Percentiles rank a stretch among this genome's conserved stretches.
Conservation (phyloP, 2,113 vertebrate genomes). For the Tetrax tetrax region DNA sequence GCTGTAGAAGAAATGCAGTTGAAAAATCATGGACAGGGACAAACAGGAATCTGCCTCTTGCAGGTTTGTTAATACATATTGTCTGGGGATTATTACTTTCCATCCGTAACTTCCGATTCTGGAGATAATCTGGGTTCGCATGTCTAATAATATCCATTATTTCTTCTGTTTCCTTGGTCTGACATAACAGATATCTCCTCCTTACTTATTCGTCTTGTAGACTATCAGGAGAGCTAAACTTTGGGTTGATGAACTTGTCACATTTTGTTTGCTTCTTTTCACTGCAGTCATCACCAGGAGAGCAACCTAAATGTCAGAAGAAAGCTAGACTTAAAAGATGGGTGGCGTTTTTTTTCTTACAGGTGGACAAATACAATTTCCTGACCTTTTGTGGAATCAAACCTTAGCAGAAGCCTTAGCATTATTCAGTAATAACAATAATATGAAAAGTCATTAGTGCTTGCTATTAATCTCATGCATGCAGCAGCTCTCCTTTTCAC, state of each 20-base stretch:
- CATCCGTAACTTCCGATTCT: neutral
- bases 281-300: neutral
- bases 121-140: neutral
- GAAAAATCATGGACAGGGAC: neutral
- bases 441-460: neutral
- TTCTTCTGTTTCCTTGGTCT: neutral
- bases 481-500: neutral
- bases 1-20: neutral
- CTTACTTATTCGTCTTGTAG: neutral
- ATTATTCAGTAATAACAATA: neutral
- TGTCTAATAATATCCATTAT: neutral
- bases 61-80: neutral
- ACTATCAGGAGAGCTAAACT: neutral
- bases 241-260: neutral
- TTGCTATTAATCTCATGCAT: neutral
- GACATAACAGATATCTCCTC: neutral
- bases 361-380: neutral
- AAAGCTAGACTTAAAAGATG: neutral
- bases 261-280: neutral
- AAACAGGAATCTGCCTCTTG: neutral
- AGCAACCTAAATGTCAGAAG: neutral
- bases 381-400: neutral
- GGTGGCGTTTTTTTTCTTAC: neutral
- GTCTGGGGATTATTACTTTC: neutral
- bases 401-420: neutral